Evolutionary conservation across 2,113 vertebrate species (phyloP).

Genomic region (Pygoscelis adeliae): DNA sequence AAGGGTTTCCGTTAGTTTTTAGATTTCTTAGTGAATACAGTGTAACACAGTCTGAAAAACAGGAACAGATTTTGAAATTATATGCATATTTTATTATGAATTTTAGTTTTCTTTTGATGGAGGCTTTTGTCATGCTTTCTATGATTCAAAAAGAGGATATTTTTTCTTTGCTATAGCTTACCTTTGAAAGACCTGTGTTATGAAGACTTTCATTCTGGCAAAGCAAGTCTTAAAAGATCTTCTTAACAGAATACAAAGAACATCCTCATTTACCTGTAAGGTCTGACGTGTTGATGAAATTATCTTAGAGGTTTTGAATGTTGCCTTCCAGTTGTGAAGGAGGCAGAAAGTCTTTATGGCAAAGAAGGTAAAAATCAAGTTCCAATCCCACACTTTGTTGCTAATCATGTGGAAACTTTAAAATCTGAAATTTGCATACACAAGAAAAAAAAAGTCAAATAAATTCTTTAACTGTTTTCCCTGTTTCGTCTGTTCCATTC

Average conservation of each 20-base stretch:
- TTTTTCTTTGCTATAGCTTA: not conserved
- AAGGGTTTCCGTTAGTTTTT: not conserved
- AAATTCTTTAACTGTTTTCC: not conserved
- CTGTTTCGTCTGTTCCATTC: not conserved
- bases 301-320: not conserved
- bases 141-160: accelerated
- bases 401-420: not conserved
- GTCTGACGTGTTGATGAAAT: not conserved
- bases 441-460: not conserved
- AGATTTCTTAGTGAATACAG: not conserved
- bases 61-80: not conserved
- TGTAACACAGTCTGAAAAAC: not conserved
- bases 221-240: not conserved
- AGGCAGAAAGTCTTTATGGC: not conserved
- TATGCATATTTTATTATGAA: not conserved
- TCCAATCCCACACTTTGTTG: not conserved
- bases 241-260: not conserved
- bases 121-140: not conserved
- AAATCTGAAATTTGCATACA: not conserved
- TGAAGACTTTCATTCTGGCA: not conserved
- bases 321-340: not conserved
- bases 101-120: not conserved
- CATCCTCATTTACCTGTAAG: not conserved
- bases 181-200: not conserved
- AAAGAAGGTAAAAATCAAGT: not conserved